Evolutionary conservation across 2,113 vertebrate species (phyloP).

Genomic region (Chionomys nivalis): DNA sequence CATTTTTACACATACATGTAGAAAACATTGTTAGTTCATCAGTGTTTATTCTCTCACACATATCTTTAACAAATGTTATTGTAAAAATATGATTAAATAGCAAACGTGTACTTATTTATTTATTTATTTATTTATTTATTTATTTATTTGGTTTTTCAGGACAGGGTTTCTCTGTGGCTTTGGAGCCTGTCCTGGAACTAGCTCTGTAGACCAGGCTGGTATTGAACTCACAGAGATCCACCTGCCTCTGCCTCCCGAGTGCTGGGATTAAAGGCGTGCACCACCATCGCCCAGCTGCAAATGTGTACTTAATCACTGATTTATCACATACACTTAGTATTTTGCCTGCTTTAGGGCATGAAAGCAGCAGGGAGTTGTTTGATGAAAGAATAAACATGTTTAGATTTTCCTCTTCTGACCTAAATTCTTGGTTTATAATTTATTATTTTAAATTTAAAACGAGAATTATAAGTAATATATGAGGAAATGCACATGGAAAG

Average conservation of each 20-base stretch:
- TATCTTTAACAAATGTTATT: neutral
- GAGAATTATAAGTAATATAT: neutral
- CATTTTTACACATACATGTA: neutral
- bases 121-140: too few relatives aligned
- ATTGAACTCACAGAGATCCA: too few relatives aligned
- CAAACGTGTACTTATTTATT: neutral
- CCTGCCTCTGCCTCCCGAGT: too few relatives aligned
- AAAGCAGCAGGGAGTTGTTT: neutral
- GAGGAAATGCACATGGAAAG: neutral
- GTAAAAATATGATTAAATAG: neutral
- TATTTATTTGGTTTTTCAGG: too few relatives aligned
- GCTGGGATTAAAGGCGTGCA: too few relatives aligned
- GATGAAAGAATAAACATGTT: neutral
- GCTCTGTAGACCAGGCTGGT: too few relatives aligned
- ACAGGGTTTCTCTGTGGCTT: too few relatives aligned
- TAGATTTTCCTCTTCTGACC: neutral
- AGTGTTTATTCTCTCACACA: neutral
- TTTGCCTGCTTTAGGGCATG: neutral
- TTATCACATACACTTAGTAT: neutral
- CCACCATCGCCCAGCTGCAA: too few relatives aligned
- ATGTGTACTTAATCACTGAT: neutral
- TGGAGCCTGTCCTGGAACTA: too few relatives aligned
- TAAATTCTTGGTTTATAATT: neutral
- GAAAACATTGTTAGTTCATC: neutral
- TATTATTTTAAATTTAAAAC: neutral